Conservation (phyloP, 1,140 invertebrate species). For the Achatina immaculata region DNA sequence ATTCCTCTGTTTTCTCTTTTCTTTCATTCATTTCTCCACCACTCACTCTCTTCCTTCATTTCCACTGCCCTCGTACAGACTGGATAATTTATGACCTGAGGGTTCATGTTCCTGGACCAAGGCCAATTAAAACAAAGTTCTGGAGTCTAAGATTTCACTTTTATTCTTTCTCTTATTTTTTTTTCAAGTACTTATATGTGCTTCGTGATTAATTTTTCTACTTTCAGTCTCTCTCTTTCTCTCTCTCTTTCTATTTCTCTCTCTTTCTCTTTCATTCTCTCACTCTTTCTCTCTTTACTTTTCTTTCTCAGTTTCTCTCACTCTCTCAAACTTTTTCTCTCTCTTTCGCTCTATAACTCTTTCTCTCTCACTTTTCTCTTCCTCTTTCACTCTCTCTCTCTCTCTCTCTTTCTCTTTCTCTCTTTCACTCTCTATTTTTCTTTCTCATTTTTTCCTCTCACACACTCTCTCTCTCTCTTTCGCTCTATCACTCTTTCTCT, state of each 20-base stretch:
- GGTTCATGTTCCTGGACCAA: too few relatives aligned
- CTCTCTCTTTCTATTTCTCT: background rate
- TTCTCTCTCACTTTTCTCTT: background rate
- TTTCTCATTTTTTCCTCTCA: background rate
- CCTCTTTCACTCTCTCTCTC: too few relatives aligned
- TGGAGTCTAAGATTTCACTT: too few relatives aligned
- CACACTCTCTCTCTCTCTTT: background rate
- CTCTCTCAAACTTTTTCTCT: background rate
- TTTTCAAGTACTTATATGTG: too few relatives aligned
- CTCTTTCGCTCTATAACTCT: background rate
- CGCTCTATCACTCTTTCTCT: background rate
- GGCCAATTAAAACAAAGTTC: too few relatives aligned
- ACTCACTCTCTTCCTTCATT: too few relatives aligned
- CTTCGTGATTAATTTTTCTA: background rate
- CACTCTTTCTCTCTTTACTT: background rate
- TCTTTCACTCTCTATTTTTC: background rate
- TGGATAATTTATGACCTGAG: too few relatives aligned
- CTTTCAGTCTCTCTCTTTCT: slow-evolving; percentile 5
- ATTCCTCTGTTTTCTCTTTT: too few relatives aligned
- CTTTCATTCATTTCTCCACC: too few relatives aligned
- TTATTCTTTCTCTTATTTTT: too few relatives aligned
- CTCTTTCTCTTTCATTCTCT: background rate
- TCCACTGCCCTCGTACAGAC: too few relatives aligned
- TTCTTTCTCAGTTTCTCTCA: background rate
- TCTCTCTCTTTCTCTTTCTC: too few relatives aligned